These are phyloP conservation scores for Seriola dumerili DNA, from an alignment of 2,113 vertebrate species.

Conservation along the genomic window DNA sequence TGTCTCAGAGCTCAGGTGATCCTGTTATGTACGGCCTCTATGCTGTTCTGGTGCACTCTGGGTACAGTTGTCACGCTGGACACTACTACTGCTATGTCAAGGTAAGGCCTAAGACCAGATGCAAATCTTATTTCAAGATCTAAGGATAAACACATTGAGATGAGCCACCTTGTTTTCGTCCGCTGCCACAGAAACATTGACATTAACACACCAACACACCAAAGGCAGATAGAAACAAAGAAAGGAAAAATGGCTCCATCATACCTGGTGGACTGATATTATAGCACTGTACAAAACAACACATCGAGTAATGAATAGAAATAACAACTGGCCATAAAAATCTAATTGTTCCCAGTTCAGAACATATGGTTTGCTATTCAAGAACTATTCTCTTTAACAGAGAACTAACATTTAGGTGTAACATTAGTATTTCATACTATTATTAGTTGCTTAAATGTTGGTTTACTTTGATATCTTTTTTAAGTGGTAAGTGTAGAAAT, in stretches of 20 bases:
- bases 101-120: slow-evolving; percentile 73
- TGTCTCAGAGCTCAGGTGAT: slow-evolving; percentile 91
- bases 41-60: slow-evolving; percentile 95
- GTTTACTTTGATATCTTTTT: too few relatives aligned
- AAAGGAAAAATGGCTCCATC: background rate
- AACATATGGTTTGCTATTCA: too few relatives aligned
- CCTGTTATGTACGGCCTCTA: slow-evolving; percentile 92
- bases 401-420: too few relatives aligned
- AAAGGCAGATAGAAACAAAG: background rate
- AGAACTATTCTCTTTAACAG: too few relatives aligned
- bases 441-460: too few relatives aligned
- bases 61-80: slow-evolving; percentile 94
- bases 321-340: too few relatives aligned
- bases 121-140: background rate
- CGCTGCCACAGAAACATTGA: background rate
- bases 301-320: too few relatives aligned
- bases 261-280: background rate
- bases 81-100: slow-evolving; percentile 99
- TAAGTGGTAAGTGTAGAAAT: too few relatives aligned
- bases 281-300: too few relatives aligned
- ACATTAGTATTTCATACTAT: too few relatives aligned
- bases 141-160: background rate
- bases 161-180: background rate
- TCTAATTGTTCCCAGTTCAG: too few relatives aligned
- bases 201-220: background rate